Evolutionary conservation across 2,888 invertebrate genomes (phyloP).

Genomic region (Empis stercorea): DNA sequence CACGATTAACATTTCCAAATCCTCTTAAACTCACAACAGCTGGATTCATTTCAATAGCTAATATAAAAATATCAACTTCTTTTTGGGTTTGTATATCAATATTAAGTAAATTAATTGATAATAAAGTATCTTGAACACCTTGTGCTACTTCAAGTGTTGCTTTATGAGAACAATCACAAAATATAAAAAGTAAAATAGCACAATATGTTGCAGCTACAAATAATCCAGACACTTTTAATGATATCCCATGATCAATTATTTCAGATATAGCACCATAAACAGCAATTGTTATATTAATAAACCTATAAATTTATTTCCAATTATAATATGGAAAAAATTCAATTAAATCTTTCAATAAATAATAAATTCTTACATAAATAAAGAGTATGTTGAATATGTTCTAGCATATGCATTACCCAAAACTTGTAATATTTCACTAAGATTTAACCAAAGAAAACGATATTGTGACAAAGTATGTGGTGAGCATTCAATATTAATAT

Average conservation of each 20-base stretch:
- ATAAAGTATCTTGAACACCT: slow-evolving; percentile 47
- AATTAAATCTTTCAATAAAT: too few relatives aligned
- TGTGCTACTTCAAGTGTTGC: slow-evolving; percentile 50
- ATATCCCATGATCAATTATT: slow-evolving; percentile 51
- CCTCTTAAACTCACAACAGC: slow-evolving; percentile 55
- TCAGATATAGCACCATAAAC: slow-evolving; percentile 55
- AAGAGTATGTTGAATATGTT: slow-evolving; percentile 51
- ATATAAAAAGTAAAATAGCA: slow-evolving; percentile 45
- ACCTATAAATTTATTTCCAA: slow-evolving; percentile 32
- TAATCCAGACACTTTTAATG: slow-evolving; percentile 52
- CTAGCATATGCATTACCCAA: slow-evolving; percentile 54
- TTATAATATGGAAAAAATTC: neutral
- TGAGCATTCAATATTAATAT: slow-evolving; percentile 42
- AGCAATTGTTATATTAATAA: slow-evolving; percentile 53
- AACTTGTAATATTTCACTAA: slow-evolving; percentile 51
- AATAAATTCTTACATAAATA: slow-evolving; percentile 42
- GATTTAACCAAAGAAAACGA: slow-evolving; percentile 48
- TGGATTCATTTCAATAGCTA: slow-evolving; percentile 57
- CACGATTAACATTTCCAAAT: slow-evolving; percentile 51
- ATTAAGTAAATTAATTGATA: slow-evolving; percentile 44
- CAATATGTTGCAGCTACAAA: slow-evolving; percentile 51
- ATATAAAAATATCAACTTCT: slow-evolving; percentile 56
- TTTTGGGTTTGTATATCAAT: slow-evolving; percentile 47
- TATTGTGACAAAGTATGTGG: slow-evolving; percentile 46
- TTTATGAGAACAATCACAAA: slow-evolving; percentile 54